These are phyloP conservation scores for Lepidonotus clava DNA, from an alignment of 2,888 invertebrate genomes.

Conservation along the genomic window DNA sequence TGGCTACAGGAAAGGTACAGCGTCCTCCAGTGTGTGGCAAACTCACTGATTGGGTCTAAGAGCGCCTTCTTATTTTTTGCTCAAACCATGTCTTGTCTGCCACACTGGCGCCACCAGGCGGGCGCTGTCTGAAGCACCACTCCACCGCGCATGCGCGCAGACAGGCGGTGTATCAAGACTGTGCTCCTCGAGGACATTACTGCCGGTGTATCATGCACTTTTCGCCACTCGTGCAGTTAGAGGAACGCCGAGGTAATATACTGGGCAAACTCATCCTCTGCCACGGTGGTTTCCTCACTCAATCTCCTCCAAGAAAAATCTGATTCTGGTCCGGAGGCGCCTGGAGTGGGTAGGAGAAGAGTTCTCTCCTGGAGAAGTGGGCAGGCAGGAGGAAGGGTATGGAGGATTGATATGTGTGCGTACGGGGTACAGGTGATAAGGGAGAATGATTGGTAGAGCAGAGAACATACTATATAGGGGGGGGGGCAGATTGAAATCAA, in stretches of 20 bases:
- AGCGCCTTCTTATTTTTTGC: not conserved
- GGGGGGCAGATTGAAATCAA: no score
- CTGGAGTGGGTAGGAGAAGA: no score
- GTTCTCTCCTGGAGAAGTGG: no score
- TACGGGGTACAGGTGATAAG: no score
- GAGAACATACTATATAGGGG: no score
- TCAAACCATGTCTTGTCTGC: not conserved
- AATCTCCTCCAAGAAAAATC: not conserved
- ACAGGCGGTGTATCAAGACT: conserved; percentile 10
- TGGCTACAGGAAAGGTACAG: no score
- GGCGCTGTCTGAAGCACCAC: not conserved
- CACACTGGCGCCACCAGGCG: not conserved
- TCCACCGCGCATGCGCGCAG: not conserved
- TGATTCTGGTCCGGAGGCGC: not conserved
- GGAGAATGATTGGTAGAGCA: no score
- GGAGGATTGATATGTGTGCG: no score
- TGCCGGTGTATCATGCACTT: not conserved
- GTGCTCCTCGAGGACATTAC: conserved; percentile 9
- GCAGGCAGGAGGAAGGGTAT: no score
- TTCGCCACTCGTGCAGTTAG: not conserved
- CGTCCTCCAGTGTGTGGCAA: no score
- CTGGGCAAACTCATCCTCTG: not conserved
- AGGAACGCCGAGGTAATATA: not conserved
- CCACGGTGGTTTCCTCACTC: not conserved
- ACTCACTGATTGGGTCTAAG: not conserved